Conservation (phyloP, 1,140 invertebrate genomes). For the Diuraphis noxia region DNA sequence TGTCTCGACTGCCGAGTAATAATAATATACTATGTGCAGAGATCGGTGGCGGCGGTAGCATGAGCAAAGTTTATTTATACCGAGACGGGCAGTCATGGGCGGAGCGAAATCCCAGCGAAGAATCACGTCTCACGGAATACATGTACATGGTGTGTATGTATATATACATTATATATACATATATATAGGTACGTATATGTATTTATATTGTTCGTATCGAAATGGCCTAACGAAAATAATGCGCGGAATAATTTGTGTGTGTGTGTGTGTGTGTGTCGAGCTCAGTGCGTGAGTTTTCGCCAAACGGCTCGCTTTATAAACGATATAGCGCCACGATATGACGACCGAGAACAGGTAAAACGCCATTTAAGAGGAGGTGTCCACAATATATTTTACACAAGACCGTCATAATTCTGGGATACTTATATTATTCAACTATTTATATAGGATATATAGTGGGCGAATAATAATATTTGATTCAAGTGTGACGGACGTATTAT, state of each 20-base stretch:
- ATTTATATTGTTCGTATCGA: conserved; percentile 45
- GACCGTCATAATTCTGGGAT: not conserved
- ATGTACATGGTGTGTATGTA: not conserved
- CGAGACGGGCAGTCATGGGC: conserved; percentile 41
- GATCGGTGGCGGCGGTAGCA: not conserved
- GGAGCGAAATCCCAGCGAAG: conserved; percentile 46
- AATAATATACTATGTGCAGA: not conserved
- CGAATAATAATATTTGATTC: not conserved
- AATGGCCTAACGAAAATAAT: conserved; percentile 43
- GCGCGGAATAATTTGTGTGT: conserved; percentile 37
- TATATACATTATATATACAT: conserved; percentile 29
- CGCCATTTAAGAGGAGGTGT: not conserved
- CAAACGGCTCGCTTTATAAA: not conserved
- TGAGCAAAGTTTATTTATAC: conserved; percentile 47
- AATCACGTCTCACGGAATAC: conserved; percentile 2
- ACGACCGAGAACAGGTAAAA: not conserved
- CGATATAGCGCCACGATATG: not conserved
- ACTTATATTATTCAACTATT: not conserved
- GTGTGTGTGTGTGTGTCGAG: not conserved
- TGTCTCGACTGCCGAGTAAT: not conserved
- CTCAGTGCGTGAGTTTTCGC: not conserved
- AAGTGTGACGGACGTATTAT: not conserved
- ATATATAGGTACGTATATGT: conserved; percentile 19
- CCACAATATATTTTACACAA: not conserved
- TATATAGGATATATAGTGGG: not conserved